Evolutionary conservation across 2,797 vertebrate species (phyloP).

Genomic region (Falco peregrinus): DNA sequence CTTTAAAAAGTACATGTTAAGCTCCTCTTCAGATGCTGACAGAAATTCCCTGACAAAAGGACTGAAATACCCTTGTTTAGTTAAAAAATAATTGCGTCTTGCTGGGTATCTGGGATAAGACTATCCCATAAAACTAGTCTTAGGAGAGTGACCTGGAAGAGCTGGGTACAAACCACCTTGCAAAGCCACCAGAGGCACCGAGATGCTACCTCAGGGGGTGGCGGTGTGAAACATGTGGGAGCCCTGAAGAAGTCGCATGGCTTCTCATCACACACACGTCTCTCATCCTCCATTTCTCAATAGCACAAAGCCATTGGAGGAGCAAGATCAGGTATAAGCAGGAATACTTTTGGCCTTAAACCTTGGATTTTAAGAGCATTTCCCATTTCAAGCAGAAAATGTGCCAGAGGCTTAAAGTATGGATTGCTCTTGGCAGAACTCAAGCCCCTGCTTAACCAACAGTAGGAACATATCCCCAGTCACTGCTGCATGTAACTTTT

Average conservation of each 20-base stretch:
- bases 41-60: background rate
- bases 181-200: background rate
- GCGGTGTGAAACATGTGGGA: background rate
- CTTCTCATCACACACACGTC: background rate
- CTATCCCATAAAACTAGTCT: background rate
- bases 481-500: background rate
- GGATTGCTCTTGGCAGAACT: background rate
- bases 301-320: background rate
- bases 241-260: background rate
- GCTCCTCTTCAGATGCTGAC: background rate
- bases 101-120: background rate
- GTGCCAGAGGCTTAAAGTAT: background rate
- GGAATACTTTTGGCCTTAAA: background rate
- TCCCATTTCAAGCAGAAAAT: background rate
- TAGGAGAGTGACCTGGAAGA: background rate
- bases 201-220: background rate
- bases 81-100: background rate
- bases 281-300: background rate
- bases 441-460: background rate
- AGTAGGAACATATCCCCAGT: background rate
- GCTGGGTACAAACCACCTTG: background rate
- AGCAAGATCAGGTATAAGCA: background rate
- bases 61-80: background rate
- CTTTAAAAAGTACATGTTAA: background rate
- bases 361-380: background rate